Percentiles rank a stretch among this genome's conserved stretches.
phyloP scores from a whole-genome alignment of 2,797 vertebrate species.

The Trachops cirrhosus region DNA sequence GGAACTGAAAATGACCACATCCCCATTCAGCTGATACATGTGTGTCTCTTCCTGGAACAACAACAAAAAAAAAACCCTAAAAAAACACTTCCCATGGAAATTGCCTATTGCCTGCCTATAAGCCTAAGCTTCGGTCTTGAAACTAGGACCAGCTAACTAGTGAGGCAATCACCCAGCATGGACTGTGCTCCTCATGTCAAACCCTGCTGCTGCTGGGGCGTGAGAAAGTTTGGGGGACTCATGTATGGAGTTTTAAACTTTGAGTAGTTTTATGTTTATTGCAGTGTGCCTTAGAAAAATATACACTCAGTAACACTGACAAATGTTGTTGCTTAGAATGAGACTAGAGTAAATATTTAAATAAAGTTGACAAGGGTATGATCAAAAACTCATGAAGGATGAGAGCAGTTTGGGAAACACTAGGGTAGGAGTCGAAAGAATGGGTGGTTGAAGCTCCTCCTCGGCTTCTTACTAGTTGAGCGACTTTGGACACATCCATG shows the following conservation, averaged over 20 bases:
- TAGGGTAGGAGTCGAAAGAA: not conserved
- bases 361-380: not conserved
- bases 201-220: too few relatives aligned
- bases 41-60: not conserved
- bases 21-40: not conserved
- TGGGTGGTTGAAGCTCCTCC: not conserved
- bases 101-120: not conserved
- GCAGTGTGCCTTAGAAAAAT: not conserved
- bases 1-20: conserved; percentile 40
- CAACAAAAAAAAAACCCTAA: not conserved
- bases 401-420: not conserved
- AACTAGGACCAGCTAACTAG: not conserved
- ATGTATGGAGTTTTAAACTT: not conserved
- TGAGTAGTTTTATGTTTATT: not conserved
- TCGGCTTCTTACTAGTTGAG: not conserved
- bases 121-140: not conserved
- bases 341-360: not conserved
- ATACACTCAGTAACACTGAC: not conserved
- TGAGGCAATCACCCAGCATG: not conserved
- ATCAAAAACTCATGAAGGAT: not conserved
- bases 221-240: not conserved
- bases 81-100: not conserved
- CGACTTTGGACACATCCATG: not conserved
- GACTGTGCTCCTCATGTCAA: not conserved
- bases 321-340: not conserved